Evolutionary conservation across 2,888 invertebrate species (phyloP).

Genomic region (Cryptocephalus moraei): DNA sequence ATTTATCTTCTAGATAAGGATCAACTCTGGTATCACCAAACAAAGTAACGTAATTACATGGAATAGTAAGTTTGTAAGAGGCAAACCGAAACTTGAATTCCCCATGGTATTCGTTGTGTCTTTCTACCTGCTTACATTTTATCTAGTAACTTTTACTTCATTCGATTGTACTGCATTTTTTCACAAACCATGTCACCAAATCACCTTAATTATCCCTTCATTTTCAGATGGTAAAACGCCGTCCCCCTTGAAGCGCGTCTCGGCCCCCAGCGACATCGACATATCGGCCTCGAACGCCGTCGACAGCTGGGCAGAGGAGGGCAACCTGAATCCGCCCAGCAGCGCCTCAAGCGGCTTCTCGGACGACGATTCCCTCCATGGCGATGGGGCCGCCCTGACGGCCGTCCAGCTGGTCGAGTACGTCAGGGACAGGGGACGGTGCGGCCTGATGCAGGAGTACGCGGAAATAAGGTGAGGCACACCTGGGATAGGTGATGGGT

Average conservation of each 20-base stretch:
- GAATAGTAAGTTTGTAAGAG: too few species aligned
- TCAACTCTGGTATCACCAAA: too few species aligned
- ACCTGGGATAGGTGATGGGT: too few species aligned
- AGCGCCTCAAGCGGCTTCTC: constrained; percentile 77
- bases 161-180: too few species aligned
- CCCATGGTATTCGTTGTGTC: too few species aligned
- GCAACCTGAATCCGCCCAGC: constrained; percentile 56
- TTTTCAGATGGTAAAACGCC: constrained; percentile 31
- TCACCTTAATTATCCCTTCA: background rate
- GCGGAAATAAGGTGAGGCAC: constrained; percentile 61
- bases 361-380: constrained; percentile 79
- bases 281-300: constrained; percentile 35
- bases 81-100: too few species aligned
- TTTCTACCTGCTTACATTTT: too few species aligned
- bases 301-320: constrained; percentile 42
- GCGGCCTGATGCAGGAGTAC: constrained; percentile 81
- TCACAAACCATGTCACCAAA: too few species aligned
- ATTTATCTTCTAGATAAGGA: too few species aligned
- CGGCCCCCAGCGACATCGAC: constrained; percentile 39
- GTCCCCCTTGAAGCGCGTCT: constrained; percentile 33
- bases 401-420: constrained; percentile 68
- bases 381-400: constrained; percentile 54
- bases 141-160: too few species aligned
- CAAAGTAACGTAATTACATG: too few species aligned
- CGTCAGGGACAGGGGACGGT: constrained; percentile 62